Evolutionary conservation across 2,888 invertebrate genomes (phyloP), one percentile per base, ranked within the genome.

Genomic region (Ditylenchus weischeri): DNA sequence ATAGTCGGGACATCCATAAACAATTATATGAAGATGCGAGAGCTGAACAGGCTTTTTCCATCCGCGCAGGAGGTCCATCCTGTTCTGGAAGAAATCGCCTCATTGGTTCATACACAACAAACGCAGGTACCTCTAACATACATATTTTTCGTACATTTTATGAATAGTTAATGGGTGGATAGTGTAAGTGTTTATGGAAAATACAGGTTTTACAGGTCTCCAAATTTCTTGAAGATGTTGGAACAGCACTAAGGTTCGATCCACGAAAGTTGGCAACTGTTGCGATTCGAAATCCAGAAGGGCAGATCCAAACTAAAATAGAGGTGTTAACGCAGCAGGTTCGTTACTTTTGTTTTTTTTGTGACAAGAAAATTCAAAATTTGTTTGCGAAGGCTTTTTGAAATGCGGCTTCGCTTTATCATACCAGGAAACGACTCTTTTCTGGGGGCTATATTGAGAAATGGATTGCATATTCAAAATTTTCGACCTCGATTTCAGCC

Each of bases 1-100:
- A 88, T 89, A 72, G 84, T 88, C 0, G 90, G 89, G 51, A 71
- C 80, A 18, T 72, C 79, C 15, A 79, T 79, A 11, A 21, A 23
- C 29, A 54, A 54, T 11, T 79, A 79, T 43, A 35, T 80, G 61
- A 67, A 81, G 47, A 79, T 81, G 80, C 60, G 76, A 21, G 71
- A 75, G 47, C 49, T 82, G 6, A 71, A 72, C 10, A 76, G 78
- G 43, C 76, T 82, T 74, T 65, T 77, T 43, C 80, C 79, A 18
- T 67, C 62, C 5, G 60, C 63, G 0, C 69, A 65, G 50, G 66
- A 75, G 57, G 68, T 68, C 29, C 72, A 61, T 51, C 62, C 66
- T 4, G 48, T 75, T 15, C 59, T 78, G 4, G 61, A 70, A 6
- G 66, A 78, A 57, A 68, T 76, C 23, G 50, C 66, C n/a, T 49